Evolutionary conservation across 1,140 invertebrate genomes (phyloP).

Genomic region (Wiebesia pumilae): DNA sequence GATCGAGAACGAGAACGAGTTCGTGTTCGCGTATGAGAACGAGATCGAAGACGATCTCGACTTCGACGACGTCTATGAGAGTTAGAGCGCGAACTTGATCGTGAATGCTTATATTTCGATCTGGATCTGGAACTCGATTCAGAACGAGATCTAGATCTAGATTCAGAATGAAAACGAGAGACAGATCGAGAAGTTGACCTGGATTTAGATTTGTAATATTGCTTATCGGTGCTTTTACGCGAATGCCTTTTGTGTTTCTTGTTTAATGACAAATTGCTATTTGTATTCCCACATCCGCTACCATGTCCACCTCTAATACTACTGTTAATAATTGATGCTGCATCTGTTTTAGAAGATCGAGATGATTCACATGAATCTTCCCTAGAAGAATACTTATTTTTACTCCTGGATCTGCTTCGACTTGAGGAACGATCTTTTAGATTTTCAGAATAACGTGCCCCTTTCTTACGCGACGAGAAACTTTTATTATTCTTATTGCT

Average conservation of each 20-base stretch:
- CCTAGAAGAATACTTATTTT: conserved; percentile 58
- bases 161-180: conserved; percentile 9
- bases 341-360: conserved; percentile 31
- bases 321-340: neutral
- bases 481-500: conserved; percentile 57
- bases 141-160: conserved; percentile 58
- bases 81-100: conserved; percentile 60
- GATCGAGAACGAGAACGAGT: conserved; percentile 55
- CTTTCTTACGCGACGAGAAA: conserved; percentile 53
- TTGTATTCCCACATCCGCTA: conserved; percentile 1
- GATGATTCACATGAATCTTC: conserved; percentile 63
- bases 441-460: conserved; percentile 59
- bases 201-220: conserved; percentile 58
- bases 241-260: conserved; percentile 36
- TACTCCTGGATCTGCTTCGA: conserved; percentile 65
- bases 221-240: conserved; percentile 21
- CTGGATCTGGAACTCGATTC: conserved; percentile 66
- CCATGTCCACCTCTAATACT: neutral
- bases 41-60: conserved; percentile 61
- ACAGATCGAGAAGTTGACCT: conserved; percentile 59
- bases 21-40: conserved; percentile 60
- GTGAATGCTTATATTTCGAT: conserved; percentile 59
- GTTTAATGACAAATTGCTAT: neutral
- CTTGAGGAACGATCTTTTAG: conserved; percentile 61
- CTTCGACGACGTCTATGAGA: conserved; percentile 55